Conservation (phyloP, 2,797 vertebrate genomes). For the Thamnophis elegans region DNA sequence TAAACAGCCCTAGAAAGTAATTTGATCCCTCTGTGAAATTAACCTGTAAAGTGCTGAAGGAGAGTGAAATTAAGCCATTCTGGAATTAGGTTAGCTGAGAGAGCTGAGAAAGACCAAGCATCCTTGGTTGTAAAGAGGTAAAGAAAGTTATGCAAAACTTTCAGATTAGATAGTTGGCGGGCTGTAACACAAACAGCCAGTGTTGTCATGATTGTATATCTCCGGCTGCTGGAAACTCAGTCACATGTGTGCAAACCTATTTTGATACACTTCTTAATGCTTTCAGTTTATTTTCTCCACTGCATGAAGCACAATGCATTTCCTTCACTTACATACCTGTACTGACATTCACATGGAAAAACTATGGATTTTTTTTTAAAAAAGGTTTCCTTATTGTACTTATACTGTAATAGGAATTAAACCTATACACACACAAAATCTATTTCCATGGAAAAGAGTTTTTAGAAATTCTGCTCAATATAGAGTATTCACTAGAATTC, state of each 20-base stretch:
- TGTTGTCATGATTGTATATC: constrained; percentile 1
- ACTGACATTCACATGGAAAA: neutral
- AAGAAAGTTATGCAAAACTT: constrained; percentile 48
- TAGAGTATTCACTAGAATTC: neutral
- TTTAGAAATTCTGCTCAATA: neutral
- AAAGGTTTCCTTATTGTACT: neutral
- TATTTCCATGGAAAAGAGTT: neutral
- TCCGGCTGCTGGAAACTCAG: neutral
- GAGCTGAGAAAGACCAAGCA: constrained; percentile 48
- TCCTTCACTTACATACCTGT: neutral
- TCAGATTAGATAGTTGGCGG: constrained; percentile 29
- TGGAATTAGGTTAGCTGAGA: constrained; percentile 65
- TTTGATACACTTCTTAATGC: neutral
- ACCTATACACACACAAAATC: neutral
- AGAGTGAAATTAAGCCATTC: constrained; percentile 59
- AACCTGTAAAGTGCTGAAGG: constrained; percentile 75
- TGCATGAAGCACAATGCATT: neutral
- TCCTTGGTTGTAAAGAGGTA: constrained; percentile 37
- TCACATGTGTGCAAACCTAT: neutral
- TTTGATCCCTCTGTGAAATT: constrained; percentile 74
- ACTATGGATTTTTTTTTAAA: neutral
- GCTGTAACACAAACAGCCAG: neutral
- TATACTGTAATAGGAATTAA: neutral
- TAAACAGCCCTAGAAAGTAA: constrained; percentile 73
- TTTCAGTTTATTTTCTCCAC: neutral